These are phyloP conservation scores for Cyclina sinensis DNA, from an alignment of 1,140 invertebrate genomes.

Conservation along the genomic window DNA sequence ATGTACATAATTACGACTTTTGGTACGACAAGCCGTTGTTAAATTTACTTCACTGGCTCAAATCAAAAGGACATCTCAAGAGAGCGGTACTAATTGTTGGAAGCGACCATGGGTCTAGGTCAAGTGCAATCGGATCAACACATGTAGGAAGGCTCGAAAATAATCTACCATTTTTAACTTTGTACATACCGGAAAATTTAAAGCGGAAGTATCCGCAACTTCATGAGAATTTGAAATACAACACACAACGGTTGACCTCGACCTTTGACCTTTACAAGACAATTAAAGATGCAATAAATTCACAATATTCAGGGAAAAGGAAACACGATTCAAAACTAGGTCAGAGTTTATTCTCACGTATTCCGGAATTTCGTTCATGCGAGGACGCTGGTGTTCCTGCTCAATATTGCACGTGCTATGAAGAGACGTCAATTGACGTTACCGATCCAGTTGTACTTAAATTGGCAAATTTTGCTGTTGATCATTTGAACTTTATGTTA, in stretches of 20 bases:
- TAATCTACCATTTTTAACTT: slow-evolving; percentile 60
- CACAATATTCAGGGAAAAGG: neutral
- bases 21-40: neutral
- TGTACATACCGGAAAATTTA: slow-evolving; percentile 54
- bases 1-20: neutral
- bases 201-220: slow-evolving; percentile 29
- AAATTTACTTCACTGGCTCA: neutral
- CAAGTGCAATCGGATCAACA: slow-evolving; percentile 20
- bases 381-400: slow-evolving; percentile 60
- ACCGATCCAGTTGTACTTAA: slow-evolving; percentile 11
- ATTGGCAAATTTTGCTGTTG: slow-evolving; percentile 37
- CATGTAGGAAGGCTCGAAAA: slow-evolving; percentile 57
- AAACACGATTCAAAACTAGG: neutral
- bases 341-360: slow-evolving; percentile 53
- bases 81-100: slow-evolving; percentile 50
- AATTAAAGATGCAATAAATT: slow-evolving; percentile 37
- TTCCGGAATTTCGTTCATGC: slow-evolving; percentile 67
- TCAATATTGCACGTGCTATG: slow-evolving; percentile 71
- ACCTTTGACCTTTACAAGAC: slow-evolving; percentile 61
- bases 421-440: neutral
- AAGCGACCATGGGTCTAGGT: slow-evolving; percentile 65
- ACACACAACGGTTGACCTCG: slow-evolving; percentile 36
- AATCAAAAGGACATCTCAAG: neutral
- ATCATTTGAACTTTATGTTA: slow-evolving; percentile 64
- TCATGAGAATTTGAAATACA: slow-evolving; percentile 31